Conservation (phyloP, 2,888 invertebrate species). For the Lasius fuliginosus region DNA sequence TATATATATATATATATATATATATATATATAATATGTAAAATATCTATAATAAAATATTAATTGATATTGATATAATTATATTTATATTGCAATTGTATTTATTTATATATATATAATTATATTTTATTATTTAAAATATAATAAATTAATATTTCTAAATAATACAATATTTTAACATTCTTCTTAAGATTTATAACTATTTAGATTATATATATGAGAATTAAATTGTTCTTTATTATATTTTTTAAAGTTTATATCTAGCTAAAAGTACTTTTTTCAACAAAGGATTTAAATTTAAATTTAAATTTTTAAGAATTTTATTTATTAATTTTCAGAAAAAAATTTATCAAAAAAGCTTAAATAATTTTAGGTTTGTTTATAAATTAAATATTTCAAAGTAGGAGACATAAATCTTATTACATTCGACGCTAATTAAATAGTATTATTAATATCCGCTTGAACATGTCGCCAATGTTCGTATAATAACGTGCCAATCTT, state of each 20-base stretch:
- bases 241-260: too few relatives aligned
- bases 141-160: too few relatives aligned
- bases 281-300: neutral
- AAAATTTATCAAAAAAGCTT: neutral
- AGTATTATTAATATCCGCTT: neutral
- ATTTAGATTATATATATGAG: neutral
- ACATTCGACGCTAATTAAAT: neutral
- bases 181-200: too few relatives aligned
- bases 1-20: too few relatives aligned
- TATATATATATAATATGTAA: too few relatives aligned
- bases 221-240: neutral
- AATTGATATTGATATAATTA: too few relatives aligned
- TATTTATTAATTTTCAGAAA: neutral
- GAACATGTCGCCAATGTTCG: neutral
- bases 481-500: constrained; percentile 18
- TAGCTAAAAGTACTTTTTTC: neutral
- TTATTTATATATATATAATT: too few relatives aligned
- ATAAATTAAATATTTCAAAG: neutral
- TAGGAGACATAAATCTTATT: neutral
- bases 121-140: too few relatives aligned
- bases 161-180: too few relatives aligned
- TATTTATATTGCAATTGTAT: too few relatives aligned
- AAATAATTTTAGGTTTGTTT: neutral
- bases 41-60: too few relatives aligned
- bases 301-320: neutral